These are phyloP conservation scores for Rhizomys pruinosus DNA, from an alignment of 2,113 vertebrate species.

Conservation along the genomic window DNA sequence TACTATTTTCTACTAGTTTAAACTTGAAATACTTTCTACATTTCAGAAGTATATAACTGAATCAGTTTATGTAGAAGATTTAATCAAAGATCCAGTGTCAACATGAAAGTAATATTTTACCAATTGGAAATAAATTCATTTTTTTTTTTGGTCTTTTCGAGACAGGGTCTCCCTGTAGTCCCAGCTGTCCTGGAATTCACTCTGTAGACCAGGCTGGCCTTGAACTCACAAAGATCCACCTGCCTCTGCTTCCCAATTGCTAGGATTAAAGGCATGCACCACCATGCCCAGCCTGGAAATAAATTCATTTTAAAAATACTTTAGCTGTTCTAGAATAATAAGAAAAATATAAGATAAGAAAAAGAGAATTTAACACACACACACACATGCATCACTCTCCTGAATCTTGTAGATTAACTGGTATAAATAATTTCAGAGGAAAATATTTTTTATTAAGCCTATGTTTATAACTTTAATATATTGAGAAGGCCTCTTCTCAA, in stretches of 20 bases:
- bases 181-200: too few relatives aligned
- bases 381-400: neutral
- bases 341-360: neutral
- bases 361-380: neutral
- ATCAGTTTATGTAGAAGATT: neutral
- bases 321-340: conserved; percentile 7
- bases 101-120: neutral
- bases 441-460: neutral
- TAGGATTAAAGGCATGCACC: too few relatives aligned
- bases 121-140: conserved; percentile 1
- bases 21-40: neutral
- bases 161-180: too few relatives aligned
- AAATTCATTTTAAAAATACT: neutral
- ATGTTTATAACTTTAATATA: neutral
- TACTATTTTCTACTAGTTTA: neutral
- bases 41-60: conserved; percentile 3
- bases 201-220: too few relatives aligned
- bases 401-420: neutral
- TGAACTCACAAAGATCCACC: too few relatives aligned
- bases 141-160: too few relatives aligned
- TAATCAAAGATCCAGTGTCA: neutral
- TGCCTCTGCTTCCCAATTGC: too few relatives aligned
- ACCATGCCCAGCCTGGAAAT: too few relatives aligned
- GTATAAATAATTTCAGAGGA: neutral
- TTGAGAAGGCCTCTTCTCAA: neutral